Evolutionary conservation across 1,140 invertebrate species (phyloP), one percentile per base, ranked within the genome.

Genomic region (Zaprionus gabonicus): DNA sequence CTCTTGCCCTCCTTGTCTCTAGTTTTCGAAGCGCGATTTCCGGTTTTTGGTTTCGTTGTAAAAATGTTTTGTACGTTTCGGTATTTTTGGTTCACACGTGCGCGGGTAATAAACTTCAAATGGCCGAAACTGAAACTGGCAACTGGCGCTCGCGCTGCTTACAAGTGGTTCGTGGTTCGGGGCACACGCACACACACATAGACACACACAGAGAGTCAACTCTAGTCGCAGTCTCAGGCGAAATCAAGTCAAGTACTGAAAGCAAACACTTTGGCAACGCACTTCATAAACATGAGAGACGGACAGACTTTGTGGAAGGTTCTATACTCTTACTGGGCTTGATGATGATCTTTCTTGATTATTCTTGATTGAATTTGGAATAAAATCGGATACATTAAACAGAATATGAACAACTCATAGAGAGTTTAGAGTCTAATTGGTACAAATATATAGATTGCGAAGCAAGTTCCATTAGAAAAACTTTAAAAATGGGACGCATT

Each of bases 1-100:
- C 46, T 41, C 1, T 34, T 9, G 31, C 31, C 2, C 3, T 56
- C 1, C 34, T 2, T 70, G 25, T 51, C 13, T 68, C 12, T 57
- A 27, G n/a, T 28, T 51, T 51, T 51, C 5, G 59, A 51, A 25
- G 46, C 23, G 71, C 63, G 75, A 81, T 90, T 88, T 88, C 84
- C 85, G 85, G 85, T 88, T 88, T 90, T 88, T 84, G 70, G 70
- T 84, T 88, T 90, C 81, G 71, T 85, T 81, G 84, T 88, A 85
- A 88, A 86, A 78, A 65, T 51, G 46, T 64, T 74, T 67, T 56
- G 85, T 88, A 88, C 85, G 85, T 90, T 88, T 90, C 70, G 85
- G 85, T 82, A 88, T 88, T 88, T 88, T 90, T 84, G 72, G 85
- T 88, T 88, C 85, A 88, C 85, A 88, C 85, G 85, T 88, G 85